Base-by-base conservation (phyloP, 2,113 vertebrate genomes). In the Nestor notabilis region DNA sequence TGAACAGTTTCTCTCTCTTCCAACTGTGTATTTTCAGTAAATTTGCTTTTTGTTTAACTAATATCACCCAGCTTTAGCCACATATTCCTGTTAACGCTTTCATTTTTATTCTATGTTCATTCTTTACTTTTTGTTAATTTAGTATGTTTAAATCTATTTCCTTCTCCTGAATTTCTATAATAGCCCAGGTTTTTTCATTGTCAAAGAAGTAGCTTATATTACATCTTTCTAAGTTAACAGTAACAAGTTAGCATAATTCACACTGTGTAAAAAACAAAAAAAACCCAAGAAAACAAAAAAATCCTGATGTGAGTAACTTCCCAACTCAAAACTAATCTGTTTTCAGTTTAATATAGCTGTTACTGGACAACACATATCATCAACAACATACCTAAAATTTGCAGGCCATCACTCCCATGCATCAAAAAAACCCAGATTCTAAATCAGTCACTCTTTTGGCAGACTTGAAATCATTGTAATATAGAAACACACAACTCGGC, bases 171-270 rank as follows among this genome's bases (percentile, higher is more conserved):
- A 66, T 63, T 49, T 37, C 41, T 74, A 0, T 20, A 61, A 47
- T 7, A 21, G 6, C 1, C 87, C n/a, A 3, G 4, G 2, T 0
- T 1, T 33, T 81, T 78, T 75, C 12, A 20, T 66, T 75, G 8
- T 43, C 39, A 71, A 27, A 75, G n/a, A 66, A 56, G 12, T 41
- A 49, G 3, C 3, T 29, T 71, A 25, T 16, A 61, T 21, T 78
- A 9, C 5, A 33, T 20, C 14, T 70, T 81, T 75, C 25, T 37
- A 69, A 41, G 24, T 17, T 50, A 28, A 31, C 3, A 44, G 13
- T 71, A 68, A 37, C 2, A 63, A 81, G 39, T 44, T 61, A 43
- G 41, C 9, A 39, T 14, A 55, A 39, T 18, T 66, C 27, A 29
- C 29, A 17, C 1, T 39, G 78, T 46, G 29, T 39, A 2, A 63